Evolutionary conservation across 2,113 vertebrate genomes (phyloP).

Genomic region (Seriola rivoliana): DNA sequence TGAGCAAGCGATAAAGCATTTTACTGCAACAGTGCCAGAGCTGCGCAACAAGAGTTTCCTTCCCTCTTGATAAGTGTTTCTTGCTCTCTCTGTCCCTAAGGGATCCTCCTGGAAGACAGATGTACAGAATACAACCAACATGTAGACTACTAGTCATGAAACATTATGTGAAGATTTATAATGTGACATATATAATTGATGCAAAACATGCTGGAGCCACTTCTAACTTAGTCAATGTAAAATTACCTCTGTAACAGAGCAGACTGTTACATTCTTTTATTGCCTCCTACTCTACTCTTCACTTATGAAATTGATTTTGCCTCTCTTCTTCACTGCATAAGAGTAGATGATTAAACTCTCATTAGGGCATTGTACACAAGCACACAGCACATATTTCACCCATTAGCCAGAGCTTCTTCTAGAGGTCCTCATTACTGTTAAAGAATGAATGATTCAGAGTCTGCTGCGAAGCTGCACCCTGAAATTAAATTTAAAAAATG

Average conservation of each 20-base stretch:
- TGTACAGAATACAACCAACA: constrained; percentile 1
- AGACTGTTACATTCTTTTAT: constrained; percentile 53
- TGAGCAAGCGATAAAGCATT: constrained; percentile 70
- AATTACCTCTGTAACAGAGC: constrained; percentile 34
- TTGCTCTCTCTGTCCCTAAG: neutral
- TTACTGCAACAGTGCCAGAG: constrained; percentile 52
- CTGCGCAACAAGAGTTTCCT: constrained; percentile 62
- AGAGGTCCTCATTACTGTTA: constrained; percentile 39
- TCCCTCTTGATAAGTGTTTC: constrained; percentile 42
- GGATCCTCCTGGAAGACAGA: neutral
- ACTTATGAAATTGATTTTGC: constrained; percentile 57
- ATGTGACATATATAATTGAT: neutral
- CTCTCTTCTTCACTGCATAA: constrained; percentile 37
- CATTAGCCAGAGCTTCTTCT: constrained; percentile 22
- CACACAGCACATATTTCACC: constrained; percentile 17
- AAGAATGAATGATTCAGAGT: constrained; percentile 44
- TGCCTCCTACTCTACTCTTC: constrained; percentile 56
- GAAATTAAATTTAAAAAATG: constrained; percentile 19
- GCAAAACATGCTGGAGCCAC: neutral
- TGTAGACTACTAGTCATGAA: neutral
- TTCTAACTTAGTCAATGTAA: neutral
- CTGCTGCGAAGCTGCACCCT: constrained; percentile 11
- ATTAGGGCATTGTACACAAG: constrained; percentile 33
- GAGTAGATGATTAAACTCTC: constrained; percentile 62
- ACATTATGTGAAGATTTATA: neutral